phyloP scores from a whole-genome alignment of 1,140 invertebrate species.

The Drosophila subobscura region DNA sequence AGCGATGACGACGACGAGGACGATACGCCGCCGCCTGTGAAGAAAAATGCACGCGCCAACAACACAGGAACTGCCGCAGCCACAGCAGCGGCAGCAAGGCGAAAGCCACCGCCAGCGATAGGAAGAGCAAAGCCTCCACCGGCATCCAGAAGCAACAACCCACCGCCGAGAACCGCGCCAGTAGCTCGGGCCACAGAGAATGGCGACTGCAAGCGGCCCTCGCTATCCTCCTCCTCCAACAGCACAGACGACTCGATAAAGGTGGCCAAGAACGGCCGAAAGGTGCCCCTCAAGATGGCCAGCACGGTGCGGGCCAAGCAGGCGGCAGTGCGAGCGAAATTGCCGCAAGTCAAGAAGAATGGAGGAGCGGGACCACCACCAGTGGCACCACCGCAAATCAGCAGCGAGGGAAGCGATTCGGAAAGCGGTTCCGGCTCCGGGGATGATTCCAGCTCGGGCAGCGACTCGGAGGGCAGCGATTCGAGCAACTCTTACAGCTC shows the following conservation, averaged over 20 bases:
- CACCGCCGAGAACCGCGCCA: background rate
- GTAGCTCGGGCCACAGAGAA: constrained; percentile 78
- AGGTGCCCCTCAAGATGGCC: constrained; percentile 75
- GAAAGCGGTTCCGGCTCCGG: constrained; percentile 47
- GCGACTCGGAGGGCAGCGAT: constrained; percentile 70
- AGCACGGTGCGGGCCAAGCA: constrained; percentile 81
- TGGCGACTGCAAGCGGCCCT: constrained; percentile 56
- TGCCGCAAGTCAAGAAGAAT: constrained; percentile 66
- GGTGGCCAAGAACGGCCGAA: constrained; percentile 63
- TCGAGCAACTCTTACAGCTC: constrained; percentile 71
- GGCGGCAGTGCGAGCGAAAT: constrained; percentile 43
- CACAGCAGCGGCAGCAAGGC: constrained; percentile 66
- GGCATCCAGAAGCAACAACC: constrained; percentile 24
- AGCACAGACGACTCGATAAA: constrained; percentile 64
- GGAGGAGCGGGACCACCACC: constrained; percentile 53
- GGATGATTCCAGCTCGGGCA: constrained; percentile 51
- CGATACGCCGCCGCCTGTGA: constrained; percentile 74
- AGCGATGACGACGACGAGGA: constrained; percentile 63
- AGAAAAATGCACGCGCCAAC: constrained; percentile 56
- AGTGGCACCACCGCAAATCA: constrained; percentile 63
- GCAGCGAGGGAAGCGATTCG: constrained; percentile 56
- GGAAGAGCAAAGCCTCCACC: constrained; percentile 11
- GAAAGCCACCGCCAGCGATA: constrained; percentile 27
- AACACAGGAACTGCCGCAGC: constrained; percentile 26
- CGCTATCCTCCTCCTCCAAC: constrained; percentile 82